Evolutionary conservation across 1,140 invertebrate species (phyloP).

Genomic region (Anoplophora glabripennis): DNA sequence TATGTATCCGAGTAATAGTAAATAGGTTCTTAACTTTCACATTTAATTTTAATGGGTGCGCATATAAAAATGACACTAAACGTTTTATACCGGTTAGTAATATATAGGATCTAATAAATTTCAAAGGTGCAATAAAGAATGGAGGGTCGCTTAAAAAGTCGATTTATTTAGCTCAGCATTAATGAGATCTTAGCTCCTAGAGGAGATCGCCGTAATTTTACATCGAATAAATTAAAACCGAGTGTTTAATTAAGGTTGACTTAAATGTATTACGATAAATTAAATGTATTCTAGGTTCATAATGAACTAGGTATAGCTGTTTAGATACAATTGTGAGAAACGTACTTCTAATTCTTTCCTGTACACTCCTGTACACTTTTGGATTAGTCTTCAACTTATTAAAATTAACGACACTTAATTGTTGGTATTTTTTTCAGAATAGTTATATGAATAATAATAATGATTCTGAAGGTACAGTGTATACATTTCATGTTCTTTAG

Average conservation of each 20-base stretch:
- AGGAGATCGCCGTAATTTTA: no score
- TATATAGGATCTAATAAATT: conserved; percentile 13
- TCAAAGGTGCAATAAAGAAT: conserved; percentile 15
- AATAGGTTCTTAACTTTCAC: background rate
- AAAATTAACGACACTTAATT: no score
- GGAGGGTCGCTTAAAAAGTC: conserved; percentile 8
- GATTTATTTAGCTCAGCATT: conserved; percentile 11
- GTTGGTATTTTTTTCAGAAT: no score
- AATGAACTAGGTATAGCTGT: background rate
- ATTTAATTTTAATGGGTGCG: conserved; percentile 8
- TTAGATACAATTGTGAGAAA: no score
- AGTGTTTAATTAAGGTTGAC: conserved; percentile 1
- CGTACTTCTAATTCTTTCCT: no score
- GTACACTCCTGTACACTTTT: no score
- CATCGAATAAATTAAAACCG: background rate
- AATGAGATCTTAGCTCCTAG: conserved; percentile 7
- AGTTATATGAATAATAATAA: no score
- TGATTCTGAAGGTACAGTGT: background rate
- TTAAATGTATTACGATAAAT: background rate
- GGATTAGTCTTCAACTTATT: no score
- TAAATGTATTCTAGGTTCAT: background rate
- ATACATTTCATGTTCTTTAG: background rate
- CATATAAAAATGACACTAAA: conserved; percentile 10
- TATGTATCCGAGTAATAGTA: background rate
- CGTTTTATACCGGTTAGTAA: background rate